phyloP scores from a whole-genome alignment of 2,113 vertebrate genomes.

The Zosterops borbonicus region DNA sequence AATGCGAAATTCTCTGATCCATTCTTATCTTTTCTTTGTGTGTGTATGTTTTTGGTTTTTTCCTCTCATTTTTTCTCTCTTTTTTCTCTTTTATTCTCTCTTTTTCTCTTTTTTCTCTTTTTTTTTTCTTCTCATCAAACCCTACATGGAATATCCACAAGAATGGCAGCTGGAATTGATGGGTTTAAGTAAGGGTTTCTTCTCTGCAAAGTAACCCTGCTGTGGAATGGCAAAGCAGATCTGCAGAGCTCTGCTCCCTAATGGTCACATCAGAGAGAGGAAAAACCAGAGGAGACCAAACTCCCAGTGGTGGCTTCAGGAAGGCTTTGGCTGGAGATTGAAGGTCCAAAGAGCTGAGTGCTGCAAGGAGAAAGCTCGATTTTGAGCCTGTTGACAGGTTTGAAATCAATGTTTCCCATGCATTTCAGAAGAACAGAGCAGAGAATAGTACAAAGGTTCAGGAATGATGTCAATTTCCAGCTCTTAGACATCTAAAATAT shows the following conservation, averaged over 20 bases:
- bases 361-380: not conserved
- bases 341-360: not conserved
- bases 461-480: not conserved
- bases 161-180: not conserved
- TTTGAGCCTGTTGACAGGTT: not conserved
- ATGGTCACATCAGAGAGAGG: not conserved
- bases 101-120: no score
- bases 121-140: not conserved
- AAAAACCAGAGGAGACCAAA: not conserved
- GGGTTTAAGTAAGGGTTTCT: not conserved
- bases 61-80: no score
- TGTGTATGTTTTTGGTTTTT: no score
- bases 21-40: not conserved
- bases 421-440: fast-evolving
- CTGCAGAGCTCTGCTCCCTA: not conserved
- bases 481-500: not conserved
- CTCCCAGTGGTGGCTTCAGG: not conserved
- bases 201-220: not conserved
- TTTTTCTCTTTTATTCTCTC: no score
- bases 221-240: not conserved
- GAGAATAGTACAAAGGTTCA: not conserved
- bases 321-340: not conserved
- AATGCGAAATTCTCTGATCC: not conserved
- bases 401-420: not conserved
- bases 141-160: fast-evolving